Base-by-base conservation (phyloP, 1,140 invertebrate species). In the Drosophila arizonae region DNA sequence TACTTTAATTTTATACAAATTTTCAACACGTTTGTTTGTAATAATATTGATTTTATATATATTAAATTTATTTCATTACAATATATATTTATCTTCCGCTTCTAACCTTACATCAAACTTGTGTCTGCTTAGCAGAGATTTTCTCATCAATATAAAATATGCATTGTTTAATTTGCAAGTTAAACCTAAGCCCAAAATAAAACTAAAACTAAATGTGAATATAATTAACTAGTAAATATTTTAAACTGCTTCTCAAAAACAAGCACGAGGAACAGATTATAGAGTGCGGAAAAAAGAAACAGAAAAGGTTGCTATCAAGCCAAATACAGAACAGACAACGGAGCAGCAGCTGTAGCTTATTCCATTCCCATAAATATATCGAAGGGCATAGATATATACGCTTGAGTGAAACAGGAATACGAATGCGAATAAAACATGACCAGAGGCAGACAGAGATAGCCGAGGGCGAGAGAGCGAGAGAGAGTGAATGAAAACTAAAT, bases 401-500 rank as follows among this genome's bases (percentile, higher is more conserved):
- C 79, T 80, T 63, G 76, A 81, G 45, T 85, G 69, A 62, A 72
- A 55, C 67, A 24, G 39, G 45, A 50, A 66, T 48, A 26, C 36
- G 13, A 51, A 5, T 17, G 6, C 17, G 58, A 39, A 62, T 52
- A 39, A 17, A 33, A 60, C 45, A 55, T 39, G 36, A 39, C 36
- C 9, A 39, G 36, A 39, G 36, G 11, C 36, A 39, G 36, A 11
- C 10, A 8, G 33, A 9, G 9, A 9, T 8, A 36, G 36, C 6
- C 33, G 6, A 36, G 8, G 10, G 33, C 1, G 33, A 39, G 51
- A 43, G 52, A 80, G 61, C 77, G 79, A 80, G 33, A 39, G 51
- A 43, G 52, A 80, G 65, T 80, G 79, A 77, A 86, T 81, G 80
- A 79, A 82, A 88, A 79, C 79, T 82, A 86, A 86, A 87, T 87